A percentile compares a stretch with the other conserved stretches of the same genome.
phyloP scores from a whole-genome alignment of 2,888 invertebrate species.

The Eristalis pertinax region DNA sequence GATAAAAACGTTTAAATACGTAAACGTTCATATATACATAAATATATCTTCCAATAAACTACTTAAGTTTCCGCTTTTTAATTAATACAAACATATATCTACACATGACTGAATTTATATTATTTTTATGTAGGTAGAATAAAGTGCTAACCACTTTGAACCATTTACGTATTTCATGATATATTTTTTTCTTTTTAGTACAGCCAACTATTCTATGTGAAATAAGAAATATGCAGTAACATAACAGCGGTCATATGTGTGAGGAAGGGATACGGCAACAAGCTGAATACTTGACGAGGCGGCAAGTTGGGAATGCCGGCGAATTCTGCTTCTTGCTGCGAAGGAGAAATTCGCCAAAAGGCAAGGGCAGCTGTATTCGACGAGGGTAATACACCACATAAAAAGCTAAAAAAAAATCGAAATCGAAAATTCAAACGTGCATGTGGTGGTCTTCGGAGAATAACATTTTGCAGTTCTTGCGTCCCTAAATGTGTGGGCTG shows the following conservation, averaged over 20 bases:
- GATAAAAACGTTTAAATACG: conserved; percentile 13
- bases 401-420: conserved; percentile 45
- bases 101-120: not conserved
- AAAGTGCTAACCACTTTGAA: not conserved
- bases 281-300: conserved; percentile 65
- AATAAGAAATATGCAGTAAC: conserved; percentile 43
- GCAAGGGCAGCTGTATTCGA: conserved; percentile 51
- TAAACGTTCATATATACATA: conserved; percentile 36
- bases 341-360: conserved; percentile 72
- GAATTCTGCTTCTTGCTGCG: conserved; percentile 68
- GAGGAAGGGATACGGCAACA: conserved; percentile 46
- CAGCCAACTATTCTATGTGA: conserved; percentile 26
- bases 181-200: not conserved
- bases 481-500: conserved; percentile 33
- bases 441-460: conserved; percentile 34
- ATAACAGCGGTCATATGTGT: conserved; percentile 51
- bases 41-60: not conserved
- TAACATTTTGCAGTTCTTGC: conserved; percentile 39
- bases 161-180: not conserved
- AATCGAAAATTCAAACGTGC: conserved; percentile 37
- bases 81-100: too few species aligned
- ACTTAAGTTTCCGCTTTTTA: too few species aligned
- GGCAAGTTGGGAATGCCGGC: conserved; percentile 75
- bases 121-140: too few species aligned
- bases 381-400: conserved; percentile 25